Percentiles rank a stretch among this genome's conserved stretches.
These are phyloP conservation scores for Natrix natrix DNA, from an alignment of 2,797 vertebrate genomes.

Conservation along the genomic window DNA sequence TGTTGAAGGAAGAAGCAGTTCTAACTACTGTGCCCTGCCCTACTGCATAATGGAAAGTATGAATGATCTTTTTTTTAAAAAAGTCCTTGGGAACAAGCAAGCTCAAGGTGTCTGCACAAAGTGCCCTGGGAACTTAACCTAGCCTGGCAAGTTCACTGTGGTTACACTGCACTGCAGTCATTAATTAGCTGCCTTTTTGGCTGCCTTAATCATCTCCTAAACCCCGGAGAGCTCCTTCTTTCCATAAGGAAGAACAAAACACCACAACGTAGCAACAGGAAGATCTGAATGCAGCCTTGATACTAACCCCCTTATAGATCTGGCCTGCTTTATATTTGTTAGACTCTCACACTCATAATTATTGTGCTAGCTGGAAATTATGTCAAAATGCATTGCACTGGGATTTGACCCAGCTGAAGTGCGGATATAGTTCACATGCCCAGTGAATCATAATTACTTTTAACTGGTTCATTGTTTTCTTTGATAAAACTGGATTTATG, in stretches of 20 bases:
- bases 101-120: not conserved
- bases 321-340: not conserved
- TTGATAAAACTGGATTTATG: not conserved
- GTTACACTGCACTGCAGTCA: not conserved
- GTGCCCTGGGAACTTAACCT: conserved; percentile 1
- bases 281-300: not conserved
- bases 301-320: not conserved
- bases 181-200: conserved; percentile 25
- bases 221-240: not conserved
- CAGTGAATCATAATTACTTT: not conserved
- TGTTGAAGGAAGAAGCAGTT: not conserved
- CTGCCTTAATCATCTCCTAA: not conserved
- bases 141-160: rapidly evolving
- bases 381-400: not conserved
- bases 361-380: not conserved
- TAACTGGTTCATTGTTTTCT: not conserved
- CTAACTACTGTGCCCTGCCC: not conserved
- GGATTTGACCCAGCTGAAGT: not conserved
- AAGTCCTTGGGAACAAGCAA: conserved; percentile 35
- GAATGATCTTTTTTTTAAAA: not conserved
- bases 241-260: rapidly evolving
- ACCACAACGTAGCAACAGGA: not conserved
- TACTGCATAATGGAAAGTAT: conserved; percentile 27
- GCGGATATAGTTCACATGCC: not conserved
- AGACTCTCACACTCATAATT: not conserved